Evolutionary conservation across 2,113 vertebrate genomes (phyloP), one percentile per base, ranked within the genome.

Genomic region (Climacteris rufus): DNA sequence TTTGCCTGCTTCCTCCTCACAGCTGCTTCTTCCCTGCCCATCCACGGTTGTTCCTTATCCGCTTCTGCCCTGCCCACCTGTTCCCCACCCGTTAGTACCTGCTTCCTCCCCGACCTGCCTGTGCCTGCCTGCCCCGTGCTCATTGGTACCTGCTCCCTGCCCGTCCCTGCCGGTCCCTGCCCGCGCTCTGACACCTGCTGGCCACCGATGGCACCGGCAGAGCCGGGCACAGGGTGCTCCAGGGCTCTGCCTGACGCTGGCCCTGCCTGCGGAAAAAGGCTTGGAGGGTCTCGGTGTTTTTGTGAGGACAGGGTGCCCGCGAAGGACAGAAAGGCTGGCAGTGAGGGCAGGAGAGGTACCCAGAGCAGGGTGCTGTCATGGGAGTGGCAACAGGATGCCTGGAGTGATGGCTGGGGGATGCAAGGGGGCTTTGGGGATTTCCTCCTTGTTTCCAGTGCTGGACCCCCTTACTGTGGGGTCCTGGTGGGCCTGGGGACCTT

Each of bases 181-280:
- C 84, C 30, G 42, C 40, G 87, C 80, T 74, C 96, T 94, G 96
- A 97, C 96, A 96, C 90, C 96, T 97, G 92, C 95, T 93, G 96
- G 96, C 54, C 94, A 57, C 90, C 75, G 23, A 27, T 42, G 92
- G 96, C 88, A 97, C 95, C 76, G 66, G 75, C 94, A 72, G 59
- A 35, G 69, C 42, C 35, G 19, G 28, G 18, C 24, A 22, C 83
- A 13, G 54, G 19, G 45, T 10, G 65, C 59, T 50, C 37, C 37
- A 15, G 37, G 16, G 28, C 28, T 45, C 35, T n/a, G 64, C 35
- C 71, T 22, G 77, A 18, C 23, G 4, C 27, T 59, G 19, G 65
- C 30, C 39, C 25, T 19, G 19, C 30, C 18, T 10, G 17, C n/a
- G 70, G 44, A 35, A 71, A 45, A 35, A 40, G 13, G 30, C 15